Evolutionary conservation across 2,113 vertebrate genomes (phyloP).

Genomic region (Limanda limanda): DNA sequence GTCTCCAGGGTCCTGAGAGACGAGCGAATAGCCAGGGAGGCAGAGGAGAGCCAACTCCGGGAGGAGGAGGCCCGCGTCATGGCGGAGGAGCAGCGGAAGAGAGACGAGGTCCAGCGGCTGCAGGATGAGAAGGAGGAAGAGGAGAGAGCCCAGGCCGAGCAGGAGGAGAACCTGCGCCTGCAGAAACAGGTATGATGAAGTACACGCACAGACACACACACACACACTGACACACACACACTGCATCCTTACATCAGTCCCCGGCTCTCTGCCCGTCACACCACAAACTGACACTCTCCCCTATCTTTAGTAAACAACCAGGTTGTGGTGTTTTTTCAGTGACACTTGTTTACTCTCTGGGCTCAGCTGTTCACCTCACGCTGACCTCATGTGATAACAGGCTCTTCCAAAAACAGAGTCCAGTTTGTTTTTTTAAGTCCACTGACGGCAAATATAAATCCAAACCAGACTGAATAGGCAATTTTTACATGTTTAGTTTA

Average conservation of each 20-base stretch:
- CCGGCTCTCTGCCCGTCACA: conserved; percentile 11
- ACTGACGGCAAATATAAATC: conserved; percentile 13
- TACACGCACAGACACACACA: background rate
- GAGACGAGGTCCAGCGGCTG: conserved; percentile 78
- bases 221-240: background rate
- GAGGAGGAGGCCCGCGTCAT: conserved; percentile 84
- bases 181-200: conserved; percentile 88
- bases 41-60: conserved; percentile 82
- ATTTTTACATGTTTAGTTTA: background rate
- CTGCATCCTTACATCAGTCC: background rate
- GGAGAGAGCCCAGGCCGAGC: conserved; percentile 85
- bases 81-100: conserved; percentile 83
- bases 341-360: conserved; percentile 3
- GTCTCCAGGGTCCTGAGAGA: conserved; percentile 82
- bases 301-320: conserved; percentile 4
- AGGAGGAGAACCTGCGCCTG: conserved; percentile 89
- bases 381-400: conserved; percentile 17
- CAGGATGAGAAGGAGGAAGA: conserved; percentile 81
- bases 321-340: background rate
- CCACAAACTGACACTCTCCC: background rate
- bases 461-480: background rate
- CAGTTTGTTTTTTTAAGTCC: conserved; percentile 2
- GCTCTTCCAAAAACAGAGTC: background rate
- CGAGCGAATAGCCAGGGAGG: conserved; percentile 85
- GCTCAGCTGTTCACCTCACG: conserved; percentile 3